Evolutionary conservation across 2,797 vertebrate species (phyloP).

Genomic region (Eulemur albifrons): DNA sequence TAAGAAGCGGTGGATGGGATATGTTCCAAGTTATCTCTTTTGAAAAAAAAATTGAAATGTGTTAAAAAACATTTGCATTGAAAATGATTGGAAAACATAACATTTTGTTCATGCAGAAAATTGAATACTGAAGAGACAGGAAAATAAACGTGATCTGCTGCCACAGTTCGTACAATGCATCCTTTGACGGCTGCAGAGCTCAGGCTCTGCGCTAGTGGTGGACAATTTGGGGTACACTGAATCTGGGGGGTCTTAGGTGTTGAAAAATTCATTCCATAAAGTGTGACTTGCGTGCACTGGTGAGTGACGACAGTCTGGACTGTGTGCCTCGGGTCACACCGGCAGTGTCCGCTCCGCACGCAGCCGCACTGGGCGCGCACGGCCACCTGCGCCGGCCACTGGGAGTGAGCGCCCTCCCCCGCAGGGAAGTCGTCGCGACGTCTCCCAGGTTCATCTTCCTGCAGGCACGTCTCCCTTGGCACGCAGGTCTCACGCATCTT

Average conservation of each 20-base stretch:
- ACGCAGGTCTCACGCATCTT: not conserved
- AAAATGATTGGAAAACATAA: not conserved
- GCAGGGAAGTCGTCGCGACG: no score
- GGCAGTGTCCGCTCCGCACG: not conserved
- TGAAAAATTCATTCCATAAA: not conserved
- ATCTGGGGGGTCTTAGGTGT: not conserved
- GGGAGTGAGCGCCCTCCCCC: no score
- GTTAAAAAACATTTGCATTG: not conserved
- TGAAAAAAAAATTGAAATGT: not conserved
- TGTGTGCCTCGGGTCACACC: no score
- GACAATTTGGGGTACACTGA: not conserved
- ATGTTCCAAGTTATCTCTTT: not conserved
- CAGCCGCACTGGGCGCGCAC: no score
- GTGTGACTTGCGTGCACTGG: not conserved
- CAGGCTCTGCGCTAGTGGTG: not conserved
- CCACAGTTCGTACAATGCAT: accelerated
- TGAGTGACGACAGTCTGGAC: accelerated
- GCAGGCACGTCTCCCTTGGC: not conserved
- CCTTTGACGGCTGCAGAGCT: not conserved
- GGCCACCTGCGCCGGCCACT: accelerated
- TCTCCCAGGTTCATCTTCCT: not conserved
- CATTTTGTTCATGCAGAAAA: not conserved
- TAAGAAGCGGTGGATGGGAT: not conserved
- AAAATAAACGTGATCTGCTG: accelerated
- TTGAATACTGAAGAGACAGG: accelerated